Conservation (phyloP, 2,888 invertebrate species). For the Anticlea derivata region DNA sequence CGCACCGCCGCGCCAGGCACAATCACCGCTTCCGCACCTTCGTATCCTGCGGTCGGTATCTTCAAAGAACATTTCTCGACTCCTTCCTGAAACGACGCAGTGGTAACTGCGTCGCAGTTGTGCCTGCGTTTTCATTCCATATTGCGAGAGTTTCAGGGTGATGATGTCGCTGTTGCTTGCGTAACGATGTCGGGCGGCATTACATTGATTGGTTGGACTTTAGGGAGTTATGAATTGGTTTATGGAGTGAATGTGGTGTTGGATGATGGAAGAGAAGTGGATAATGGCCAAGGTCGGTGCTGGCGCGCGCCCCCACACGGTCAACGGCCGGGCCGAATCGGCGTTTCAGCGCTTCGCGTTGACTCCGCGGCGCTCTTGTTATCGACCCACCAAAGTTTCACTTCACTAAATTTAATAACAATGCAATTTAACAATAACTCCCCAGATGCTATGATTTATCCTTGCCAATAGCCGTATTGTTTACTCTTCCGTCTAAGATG, state of each 20-base stretch:
- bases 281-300: conserved; percentile 65
- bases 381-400: conserved; percentile 69
- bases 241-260: conserved; percentile 28
- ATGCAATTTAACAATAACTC: conserved; percentile 38
- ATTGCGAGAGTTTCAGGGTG: conserved; percentile 19
- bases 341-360: conserved; percentile 61
- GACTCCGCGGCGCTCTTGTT: conserved; percentile 65
- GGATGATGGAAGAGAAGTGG: conserved; percentile 43
- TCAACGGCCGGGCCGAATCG: conserved; percentile 71
- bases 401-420: conserved; percentile 58
- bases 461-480: conserved; percentile 14
- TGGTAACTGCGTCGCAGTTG: conserved; percentile 23
- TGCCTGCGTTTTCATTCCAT: conserved; percentile 16
- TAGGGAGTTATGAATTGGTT: conserved; percentile 22
- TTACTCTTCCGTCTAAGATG: conserved; percentile 18
- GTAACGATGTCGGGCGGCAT: conserved; percentile 26
- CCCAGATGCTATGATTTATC: conserved; percentile 20
- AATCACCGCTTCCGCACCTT: conserved; percentile 83
- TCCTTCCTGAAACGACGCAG: background rate
- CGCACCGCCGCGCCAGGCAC: conserved; percentile 73
- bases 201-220: conserved; percentile 34
- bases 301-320: conserved; percentile 70
- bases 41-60: conserved; percentile 76
- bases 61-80: conserved; percentile 36
- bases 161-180: conserved; percentile 22